These are phyloP conservation scores for Anguilla obscura DNA, from an alignment of 2,797 vertebrate species.

Conservation along the genomic window DNA sequence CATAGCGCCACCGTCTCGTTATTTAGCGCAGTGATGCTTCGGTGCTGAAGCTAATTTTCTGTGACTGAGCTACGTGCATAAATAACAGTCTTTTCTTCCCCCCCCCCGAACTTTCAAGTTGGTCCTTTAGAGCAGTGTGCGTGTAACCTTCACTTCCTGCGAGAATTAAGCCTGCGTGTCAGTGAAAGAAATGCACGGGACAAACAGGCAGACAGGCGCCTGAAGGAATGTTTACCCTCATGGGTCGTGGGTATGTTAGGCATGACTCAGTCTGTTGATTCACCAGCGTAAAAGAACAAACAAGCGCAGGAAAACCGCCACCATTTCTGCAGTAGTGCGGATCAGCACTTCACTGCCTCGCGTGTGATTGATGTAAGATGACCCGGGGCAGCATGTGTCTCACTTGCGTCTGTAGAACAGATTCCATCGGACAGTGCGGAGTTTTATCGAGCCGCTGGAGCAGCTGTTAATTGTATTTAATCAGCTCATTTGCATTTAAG, in stretches of 20 bases:
- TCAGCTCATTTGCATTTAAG: background rate
- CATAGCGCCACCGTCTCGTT: background rate
- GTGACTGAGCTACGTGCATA: background rate
- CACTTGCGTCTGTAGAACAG: background rate
- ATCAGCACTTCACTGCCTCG: background rate
- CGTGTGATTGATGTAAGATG: background rate
- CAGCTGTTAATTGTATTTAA: slow-evolving; percentile 11
- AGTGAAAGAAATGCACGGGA: background rate
- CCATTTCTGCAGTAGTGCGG: background rate
- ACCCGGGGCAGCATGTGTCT: background rate
- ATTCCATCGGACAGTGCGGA: background rate
- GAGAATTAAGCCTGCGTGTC: background rate
- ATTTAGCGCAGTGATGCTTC: background rate
- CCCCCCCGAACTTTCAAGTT: background rate
- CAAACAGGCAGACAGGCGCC: background rate
- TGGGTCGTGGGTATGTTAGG: background rate
- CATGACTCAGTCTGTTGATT: background rate
- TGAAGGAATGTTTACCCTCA: background rate
- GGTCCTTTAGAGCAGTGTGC: background rate
- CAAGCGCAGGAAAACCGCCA: background rate
- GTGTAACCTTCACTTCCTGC: background rate
- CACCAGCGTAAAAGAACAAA: background rate
- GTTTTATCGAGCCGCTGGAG: background rate
- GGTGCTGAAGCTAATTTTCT: background rate
- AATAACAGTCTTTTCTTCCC: background rate